Conservation (phyloP, 1,140 invertebrate genomes). For the Diuraphis noxia region DNA sequence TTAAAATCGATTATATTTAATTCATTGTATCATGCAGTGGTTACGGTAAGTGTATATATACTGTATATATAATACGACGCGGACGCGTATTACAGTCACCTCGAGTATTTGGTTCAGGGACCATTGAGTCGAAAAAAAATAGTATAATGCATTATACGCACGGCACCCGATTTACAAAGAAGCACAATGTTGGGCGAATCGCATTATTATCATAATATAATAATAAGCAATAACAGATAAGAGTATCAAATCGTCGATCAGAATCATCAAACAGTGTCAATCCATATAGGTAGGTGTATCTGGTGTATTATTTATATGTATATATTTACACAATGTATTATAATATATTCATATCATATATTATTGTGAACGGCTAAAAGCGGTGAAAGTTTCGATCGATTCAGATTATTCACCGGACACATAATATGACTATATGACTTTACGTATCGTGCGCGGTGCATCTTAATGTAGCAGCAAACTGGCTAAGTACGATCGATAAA, state of each 20-base stretch:
- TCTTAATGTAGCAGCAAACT: not conserved
- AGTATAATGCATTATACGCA: not conserved
- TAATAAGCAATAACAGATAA: not conserved
- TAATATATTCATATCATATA: not conserved
- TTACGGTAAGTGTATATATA: not conserved
- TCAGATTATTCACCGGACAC: not conserved
- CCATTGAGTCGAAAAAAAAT: not conserved
- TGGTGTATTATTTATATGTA: not conserved
- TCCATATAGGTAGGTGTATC: not conserved
- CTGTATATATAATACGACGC: no score
- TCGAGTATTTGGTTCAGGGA: constrained; percentile 16
- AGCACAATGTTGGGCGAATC: constrained; percentile 7
- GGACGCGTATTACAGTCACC: not conserved
- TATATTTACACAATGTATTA: not conserved
- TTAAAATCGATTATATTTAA: not conserved
- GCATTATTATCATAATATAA: not conserved
- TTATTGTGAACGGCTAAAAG: not conserved
- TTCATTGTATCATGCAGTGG: not conserved
- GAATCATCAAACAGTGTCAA: not conserved
- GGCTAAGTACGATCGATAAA: not conserved
- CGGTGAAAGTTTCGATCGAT: not conserved
- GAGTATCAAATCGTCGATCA: not conserved
- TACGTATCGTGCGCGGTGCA: not conserved
- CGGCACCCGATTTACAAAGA: not conserved
- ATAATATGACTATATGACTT: no score